Conservation (phyloP, 2,888 invertebrate species). For the Dicycla oo region DNA sequence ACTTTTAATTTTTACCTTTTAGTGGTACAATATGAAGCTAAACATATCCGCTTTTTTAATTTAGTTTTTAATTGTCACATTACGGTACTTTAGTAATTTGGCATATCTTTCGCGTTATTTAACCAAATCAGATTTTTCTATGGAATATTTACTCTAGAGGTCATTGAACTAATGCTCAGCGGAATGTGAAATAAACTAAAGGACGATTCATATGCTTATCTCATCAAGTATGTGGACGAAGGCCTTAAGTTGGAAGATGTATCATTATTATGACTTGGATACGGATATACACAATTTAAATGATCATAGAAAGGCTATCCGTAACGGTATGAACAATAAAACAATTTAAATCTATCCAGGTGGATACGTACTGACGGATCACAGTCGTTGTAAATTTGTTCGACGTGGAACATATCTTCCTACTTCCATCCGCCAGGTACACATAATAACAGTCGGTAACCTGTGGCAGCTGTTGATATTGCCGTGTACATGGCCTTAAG, state of each 20-base stretch:
- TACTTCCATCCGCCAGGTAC: slow-evolving; percentile 7
- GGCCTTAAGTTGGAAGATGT: background rate
- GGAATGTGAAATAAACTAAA: slow-evolving; percentile 14
- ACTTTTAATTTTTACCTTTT: background rate
- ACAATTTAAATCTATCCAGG: slow-evolving; percentile 41
- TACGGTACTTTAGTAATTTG: slow-evolving; percentile 52
- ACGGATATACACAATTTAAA: slow-evolving; percentile 14
- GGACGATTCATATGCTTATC: background rate
- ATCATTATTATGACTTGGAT: background rate
- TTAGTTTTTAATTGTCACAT: slow-evolving; percentile 31
- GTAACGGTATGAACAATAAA: slow-evolving; percentile 38
- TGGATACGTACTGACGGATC: slow-evolving; percentile 28
- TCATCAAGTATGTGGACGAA: background rate
- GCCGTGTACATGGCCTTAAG: background rate
- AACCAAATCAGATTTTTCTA: slow-evolving; percentile 30
- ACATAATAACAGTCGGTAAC: background rate
- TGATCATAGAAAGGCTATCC: slow-evolving; percentile 20
- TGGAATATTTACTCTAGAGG: slow-evolving; percentile 25
- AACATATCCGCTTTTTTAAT: slow-evolving; percentile 34
- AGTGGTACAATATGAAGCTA: slow-evolving; percentile 41
- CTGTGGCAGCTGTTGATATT: background rate
- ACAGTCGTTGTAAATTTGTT: slow-evolving; percentile 35
- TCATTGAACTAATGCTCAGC: slow-evolving; percentile 10
- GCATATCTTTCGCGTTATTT: slow-evolving; percentile 36
- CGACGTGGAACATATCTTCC: too few species aligned